Conservation (phyloP, 2,113 vertebrate species). For the Vicugna pacos region DNA sequence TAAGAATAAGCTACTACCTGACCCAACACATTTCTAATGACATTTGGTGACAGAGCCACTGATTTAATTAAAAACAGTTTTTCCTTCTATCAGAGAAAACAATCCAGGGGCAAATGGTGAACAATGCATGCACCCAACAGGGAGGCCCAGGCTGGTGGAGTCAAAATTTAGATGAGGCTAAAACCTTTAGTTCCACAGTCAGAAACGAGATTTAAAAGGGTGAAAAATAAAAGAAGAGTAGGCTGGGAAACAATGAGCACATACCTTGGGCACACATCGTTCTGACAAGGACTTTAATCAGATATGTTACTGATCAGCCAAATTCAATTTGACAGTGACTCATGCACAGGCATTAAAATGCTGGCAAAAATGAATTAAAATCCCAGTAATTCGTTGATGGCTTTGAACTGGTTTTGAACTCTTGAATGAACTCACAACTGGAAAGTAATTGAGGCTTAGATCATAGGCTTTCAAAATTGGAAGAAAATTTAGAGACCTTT, state of each 20-base stretch:
- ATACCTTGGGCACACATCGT: neutral
- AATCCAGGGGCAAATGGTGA: neutral
- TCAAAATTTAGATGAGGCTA: neutral
- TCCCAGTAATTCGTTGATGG: conserved; percentile 25
- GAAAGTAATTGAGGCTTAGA: neutral
- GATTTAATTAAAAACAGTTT: neutral
- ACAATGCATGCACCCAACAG: neutral
- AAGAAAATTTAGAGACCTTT: conserved; percentile 19
- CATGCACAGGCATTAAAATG: neutral
- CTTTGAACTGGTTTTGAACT: conserved; percentile 45
- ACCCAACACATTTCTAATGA: neutral
- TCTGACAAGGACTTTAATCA: conserved; percentile 43
- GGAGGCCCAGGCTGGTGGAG: neutral
- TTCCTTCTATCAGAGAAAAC: neutral
- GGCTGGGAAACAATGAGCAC: neutral
- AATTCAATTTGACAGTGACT: conserved; percentile 38
- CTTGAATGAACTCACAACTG: conserved; percentile 8
- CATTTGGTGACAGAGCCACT: neutral
- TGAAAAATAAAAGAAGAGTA: neutral
- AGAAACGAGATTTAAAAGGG: neutral
- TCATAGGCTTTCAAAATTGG: neutral
- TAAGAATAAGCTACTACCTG: neutral
- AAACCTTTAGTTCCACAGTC: neutral
- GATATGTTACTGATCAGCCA: conserved; percentile 29
- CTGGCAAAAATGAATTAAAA: conserved; percentile 51